These are phyloP conservation scores for Syncerus caffer DNA, from an alignment of 2,797 vertebrate species.

Conservation along the genomic window DNA sequence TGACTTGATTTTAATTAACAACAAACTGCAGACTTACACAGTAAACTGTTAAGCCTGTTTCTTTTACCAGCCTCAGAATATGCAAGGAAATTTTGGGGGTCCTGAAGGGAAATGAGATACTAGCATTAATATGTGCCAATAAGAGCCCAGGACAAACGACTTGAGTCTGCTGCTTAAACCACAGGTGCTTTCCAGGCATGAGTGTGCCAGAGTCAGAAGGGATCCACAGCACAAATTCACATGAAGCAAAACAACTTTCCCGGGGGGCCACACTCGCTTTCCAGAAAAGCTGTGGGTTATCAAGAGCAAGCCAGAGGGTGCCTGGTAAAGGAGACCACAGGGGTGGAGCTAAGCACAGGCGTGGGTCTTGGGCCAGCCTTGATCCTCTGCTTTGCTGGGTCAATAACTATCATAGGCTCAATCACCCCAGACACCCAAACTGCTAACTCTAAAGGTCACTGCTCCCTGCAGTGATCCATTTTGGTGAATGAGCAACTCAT, in stretches of 20 bases:
- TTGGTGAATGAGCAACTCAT: not conserved
- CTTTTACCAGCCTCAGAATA: not conserved
- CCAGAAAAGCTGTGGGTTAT: not conserved
- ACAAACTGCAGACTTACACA: constrained; percentile 23
- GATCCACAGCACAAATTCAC: not conserved
- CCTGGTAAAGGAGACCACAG: not conserved
- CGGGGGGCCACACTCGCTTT: not conserved
- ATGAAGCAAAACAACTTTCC: not conserved
- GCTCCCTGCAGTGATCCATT: not conserved
- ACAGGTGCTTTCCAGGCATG: constrained; percentile 25
- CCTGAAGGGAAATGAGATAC: constrained; percentile 32
- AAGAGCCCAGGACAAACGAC: constrained; percentile 26
- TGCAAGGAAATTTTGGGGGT: not conserved
- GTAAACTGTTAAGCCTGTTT: constrained; percentile 65
- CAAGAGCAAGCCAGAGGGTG: not conserved
- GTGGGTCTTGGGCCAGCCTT: not conserved
- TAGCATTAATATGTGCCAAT: constrained; percentile 3
- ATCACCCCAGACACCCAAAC: not conserved
- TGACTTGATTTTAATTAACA: constrained; percentile 69
- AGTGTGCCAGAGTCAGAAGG: not conserved
- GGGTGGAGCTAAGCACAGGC: fast-evolving
- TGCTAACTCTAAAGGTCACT: not conserved
- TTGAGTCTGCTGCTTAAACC: not conserved
- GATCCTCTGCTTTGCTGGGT: not conserved
- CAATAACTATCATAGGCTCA: not conserved